Conservation (phyloP, 2,113 vertebrate genomes). For the Hymenochirus boettgeri region DNA sequence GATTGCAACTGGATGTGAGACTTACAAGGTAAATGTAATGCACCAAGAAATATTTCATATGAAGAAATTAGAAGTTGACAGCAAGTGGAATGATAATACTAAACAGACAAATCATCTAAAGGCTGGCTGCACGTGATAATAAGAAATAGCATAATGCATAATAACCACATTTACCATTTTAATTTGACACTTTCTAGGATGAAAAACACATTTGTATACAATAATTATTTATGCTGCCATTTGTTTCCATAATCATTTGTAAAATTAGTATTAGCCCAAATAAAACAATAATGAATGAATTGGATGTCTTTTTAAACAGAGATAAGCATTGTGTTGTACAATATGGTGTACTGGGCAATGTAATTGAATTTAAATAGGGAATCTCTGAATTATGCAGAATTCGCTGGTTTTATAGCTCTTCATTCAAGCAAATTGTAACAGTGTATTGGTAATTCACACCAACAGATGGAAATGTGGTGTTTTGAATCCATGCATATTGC, state of each 20-base stretch:
- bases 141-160: slow-evolving; percentile 27
- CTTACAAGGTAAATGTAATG: too few species aligned
- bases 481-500: slow-evolving; percentile 15
- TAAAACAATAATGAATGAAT: slow-evolving; percentile 19
- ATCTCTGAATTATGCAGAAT: slow-evolving; percentile 33
- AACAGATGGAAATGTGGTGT: slow-evolving; percentile 22
- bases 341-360: slow-evolving; percentile 25
- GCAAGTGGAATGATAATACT: neutral
- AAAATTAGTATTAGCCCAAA: slow-evolving; percentile 34
- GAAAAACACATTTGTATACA: slow-evolving; percentile 11
- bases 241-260: slow-evolving; percentile 35
- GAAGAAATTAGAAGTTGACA: too few species aligned
- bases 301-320: slow-evolving; percentile 36
- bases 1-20: too few species aligned
- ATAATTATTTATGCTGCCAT: slow-evolving; percentile 30
- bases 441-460: slow-evolving; percentile 20
- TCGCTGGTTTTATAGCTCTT: slow-evolving; percentile 25
- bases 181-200: slow-evolving; percentile 31
- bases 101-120: slow-evolving; percentile 11
- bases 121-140: slow-evolving; percentile 27
- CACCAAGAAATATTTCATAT: too few species aligned
- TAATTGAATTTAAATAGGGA: slow-evolving; percentile 29
- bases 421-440: slow-evolving; percentile 20
- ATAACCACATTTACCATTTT: slow-evolving; percentile 35
- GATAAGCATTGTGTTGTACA: slow-evolving; percentile 30